Percentiles rank a stretch among this genome's conserved stretches.
phyloP scores from a whole-genome alignment of 2,113 vertebrate species.

The Pycnonotus jocosus region DNA sequence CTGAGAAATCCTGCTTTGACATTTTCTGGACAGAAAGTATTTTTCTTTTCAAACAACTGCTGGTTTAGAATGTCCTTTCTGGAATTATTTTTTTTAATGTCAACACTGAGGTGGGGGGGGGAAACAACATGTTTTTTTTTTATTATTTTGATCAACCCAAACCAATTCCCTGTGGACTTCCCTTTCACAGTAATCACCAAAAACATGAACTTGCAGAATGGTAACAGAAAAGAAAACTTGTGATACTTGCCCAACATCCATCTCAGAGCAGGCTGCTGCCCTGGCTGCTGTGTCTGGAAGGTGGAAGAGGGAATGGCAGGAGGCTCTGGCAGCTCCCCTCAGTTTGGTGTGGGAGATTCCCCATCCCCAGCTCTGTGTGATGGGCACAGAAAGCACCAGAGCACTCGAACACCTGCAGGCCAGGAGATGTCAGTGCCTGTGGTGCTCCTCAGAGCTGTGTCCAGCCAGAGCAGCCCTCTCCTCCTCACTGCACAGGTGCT shows the following conservation, averaged over 20 bases:
- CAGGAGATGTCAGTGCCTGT: neutral
- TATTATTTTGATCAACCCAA: neutral
- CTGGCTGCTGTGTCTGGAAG: neutral
- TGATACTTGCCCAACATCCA: neutral
- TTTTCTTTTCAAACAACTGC: neutral
- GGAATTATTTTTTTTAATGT: neutral
- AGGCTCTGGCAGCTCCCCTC: neutral
- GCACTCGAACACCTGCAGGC: neutral
- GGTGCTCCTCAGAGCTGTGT: neutral
- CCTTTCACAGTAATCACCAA: neutral
- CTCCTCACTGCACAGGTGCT: neutral
- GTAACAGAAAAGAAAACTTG: neutral
- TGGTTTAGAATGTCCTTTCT: neutral
- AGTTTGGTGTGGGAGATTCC: neutral
- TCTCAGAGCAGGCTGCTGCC: neutral
- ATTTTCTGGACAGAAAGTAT: neutral
- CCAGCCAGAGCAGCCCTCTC: neutral
- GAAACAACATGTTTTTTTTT: neutral
- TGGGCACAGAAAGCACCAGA: neutral
- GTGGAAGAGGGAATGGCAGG: neutral
- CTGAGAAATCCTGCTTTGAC: neutral
- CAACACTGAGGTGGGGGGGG: neutral
- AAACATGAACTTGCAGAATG: neutral
- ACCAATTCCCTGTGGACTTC: neutral
- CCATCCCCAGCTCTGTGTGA: neutral